Percentiles rank a stretch among this genome's conserved stretches.
Conservation (phyloP, 2,113 vertebrate genomes). For the Neodontobutis hainanensis region DNA sequence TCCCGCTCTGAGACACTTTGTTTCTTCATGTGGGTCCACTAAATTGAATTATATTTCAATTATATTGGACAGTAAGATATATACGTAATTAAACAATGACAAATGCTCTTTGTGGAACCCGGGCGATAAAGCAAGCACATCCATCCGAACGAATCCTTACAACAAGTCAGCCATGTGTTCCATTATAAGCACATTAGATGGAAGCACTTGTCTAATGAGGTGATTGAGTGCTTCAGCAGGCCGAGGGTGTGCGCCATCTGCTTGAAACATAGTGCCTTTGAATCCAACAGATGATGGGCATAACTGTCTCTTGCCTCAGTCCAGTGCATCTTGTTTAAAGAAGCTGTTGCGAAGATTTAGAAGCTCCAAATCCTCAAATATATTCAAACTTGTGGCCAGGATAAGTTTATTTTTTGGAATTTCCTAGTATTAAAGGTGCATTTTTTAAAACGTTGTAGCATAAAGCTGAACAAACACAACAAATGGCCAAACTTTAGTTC, state of each 20-base stretch:
- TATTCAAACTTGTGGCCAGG: background rate
- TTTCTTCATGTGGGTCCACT: conserved; percentile 30
- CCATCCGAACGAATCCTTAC: conserved; percentile 26
- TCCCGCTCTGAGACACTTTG: conserved; percentile 19
- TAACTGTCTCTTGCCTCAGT: conserved; percentile 1
- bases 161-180: conserved; percentile 56
- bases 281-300: conserved; percentile 45
- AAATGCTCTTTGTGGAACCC: conserved; percentile 22
- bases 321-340: background rate
- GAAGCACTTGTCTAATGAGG: conserved; percentile 63
- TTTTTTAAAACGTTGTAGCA: no score
- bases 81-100: conserved; percentile 44
- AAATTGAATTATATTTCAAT: conserved; percentile 66
- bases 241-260: conserved; percentile 58
- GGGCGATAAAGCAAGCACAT: conserved; percentile 35
- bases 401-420: background rate
- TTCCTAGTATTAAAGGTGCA: no score
- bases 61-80: conserved; percentile 30
- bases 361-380: background rate
- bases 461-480: no score
- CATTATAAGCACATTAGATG: conserved; percentile 67
- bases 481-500: no score
- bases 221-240: conserved; percentile 59
- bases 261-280: conserved; percentile 37
- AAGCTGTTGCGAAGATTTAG: background rate